Percentiles rank a stretch among this genome's conserved stretches.
Conservation (phyloP, 2,888 invertebrate genomes). For the Lamellibrachia satsuma region DNA sequence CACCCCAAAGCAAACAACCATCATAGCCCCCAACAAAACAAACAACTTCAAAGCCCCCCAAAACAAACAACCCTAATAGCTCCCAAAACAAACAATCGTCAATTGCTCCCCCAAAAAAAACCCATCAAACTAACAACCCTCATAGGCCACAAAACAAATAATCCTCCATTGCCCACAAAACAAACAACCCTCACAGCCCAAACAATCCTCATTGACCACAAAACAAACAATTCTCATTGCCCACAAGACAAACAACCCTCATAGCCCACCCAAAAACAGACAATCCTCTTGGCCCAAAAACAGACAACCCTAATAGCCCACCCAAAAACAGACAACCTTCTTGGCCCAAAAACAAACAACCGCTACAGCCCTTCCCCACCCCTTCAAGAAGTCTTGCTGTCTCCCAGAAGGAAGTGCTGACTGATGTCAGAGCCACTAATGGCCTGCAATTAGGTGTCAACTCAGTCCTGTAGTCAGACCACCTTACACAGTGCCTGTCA, state of each 20-base stretch:
- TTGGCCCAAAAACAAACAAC: neutral
- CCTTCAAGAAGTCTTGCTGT: neutral
- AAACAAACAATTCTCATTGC: too few relatives aligned
- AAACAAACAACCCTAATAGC: neutral
- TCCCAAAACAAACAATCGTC: too few relatives aligned
- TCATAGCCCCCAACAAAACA: neutral
- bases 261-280: too few relatives aligned
- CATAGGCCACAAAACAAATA: too few relatives aligned
- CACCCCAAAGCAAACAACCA: too few relatives aligned
- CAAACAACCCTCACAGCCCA: too few relatives aligned
- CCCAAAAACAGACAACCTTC: neutral
- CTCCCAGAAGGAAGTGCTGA: neutral
- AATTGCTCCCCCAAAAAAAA: too few relatives aligned
- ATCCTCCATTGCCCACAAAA: neutral
- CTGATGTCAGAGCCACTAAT: neutral
- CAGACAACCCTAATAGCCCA: too few relatives aligned
- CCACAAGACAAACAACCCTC: too few relatives aligned
- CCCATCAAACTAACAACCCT: too few relatives aligned
- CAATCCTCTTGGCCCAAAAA: too few relatives aligned
- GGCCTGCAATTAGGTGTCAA: neutral
- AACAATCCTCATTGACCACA: too few relatives aligned
- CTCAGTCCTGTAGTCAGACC: neutral
- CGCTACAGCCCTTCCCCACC: neutral
- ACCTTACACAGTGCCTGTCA: neutral
- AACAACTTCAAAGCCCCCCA: neutral